These are phyloP conservation scores for Holothuria glaberrima DNA, from an alignment of 35 echinoderm and acorn worm genomes.

Conservation along the genomic window DNA sequence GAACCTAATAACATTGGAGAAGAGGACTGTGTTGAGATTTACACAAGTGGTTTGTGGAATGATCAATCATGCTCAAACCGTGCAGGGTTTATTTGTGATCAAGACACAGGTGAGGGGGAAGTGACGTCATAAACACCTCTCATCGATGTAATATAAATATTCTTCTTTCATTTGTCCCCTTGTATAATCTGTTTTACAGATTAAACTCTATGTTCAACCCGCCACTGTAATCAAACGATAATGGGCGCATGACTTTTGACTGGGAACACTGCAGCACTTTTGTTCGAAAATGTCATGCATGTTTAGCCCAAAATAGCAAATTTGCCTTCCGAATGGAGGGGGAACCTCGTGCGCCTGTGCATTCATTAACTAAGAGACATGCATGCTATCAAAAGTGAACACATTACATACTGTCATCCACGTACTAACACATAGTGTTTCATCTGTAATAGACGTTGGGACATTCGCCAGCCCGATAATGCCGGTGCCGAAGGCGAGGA, in stretches of 20 bases:
- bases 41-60: slow-evolving; percentile 40
- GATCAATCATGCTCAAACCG: slow-evolving; percentile 1
- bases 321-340: no score
- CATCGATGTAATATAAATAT: background rate
- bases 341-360: no score
- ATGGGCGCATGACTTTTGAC: no score
- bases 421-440: background rate
- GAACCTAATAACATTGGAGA: slow-evolving; percentile 23
- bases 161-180: background rate
- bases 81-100: background rate
- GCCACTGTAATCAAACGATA: no score
- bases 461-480: slow-evolving; percentile 8
- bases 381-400: no score
- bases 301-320: no score
- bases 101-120: slow-evolving; percentile 13
- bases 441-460: slow-evolving; percentile 23
- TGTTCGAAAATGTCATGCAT: no score
- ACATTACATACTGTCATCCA: no score
- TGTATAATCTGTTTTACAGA: background rate
- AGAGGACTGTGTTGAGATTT: slow-evolving; percentile 42
- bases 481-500: slow-evolving; percentile 51
- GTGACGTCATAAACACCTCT: background rate
- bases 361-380: no score
- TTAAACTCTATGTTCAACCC: no score
- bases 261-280: no score